Conservation (phyloP, 2,113 vertebrate genomes). For the Mormyrus iriodes region DNA sequence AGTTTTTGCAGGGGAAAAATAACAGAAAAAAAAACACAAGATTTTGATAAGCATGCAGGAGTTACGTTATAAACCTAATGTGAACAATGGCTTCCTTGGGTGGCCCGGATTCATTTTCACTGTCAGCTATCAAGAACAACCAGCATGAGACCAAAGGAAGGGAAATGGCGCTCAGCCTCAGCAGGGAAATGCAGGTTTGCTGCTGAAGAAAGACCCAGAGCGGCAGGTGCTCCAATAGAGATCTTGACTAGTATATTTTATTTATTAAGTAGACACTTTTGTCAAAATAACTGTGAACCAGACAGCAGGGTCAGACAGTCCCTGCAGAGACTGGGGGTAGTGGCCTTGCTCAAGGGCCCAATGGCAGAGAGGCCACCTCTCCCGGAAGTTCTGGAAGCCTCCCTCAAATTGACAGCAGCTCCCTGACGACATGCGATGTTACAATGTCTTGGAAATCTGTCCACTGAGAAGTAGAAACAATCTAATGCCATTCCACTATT, state of each 20-base stretch:
- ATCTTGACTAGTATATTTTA: not conserved
- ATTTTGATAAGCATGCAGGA: not conserved
- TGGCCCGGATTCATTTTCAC: not conserved
- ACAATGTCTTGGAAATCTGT: not conserved
- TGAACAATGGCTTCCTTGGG: not conserved
- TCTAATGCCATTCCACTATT: not conserved
- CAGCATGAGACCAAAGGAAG: not conserved
- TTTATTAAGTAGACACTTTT: not conserved
- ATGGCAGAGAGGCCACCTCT: not conserved
- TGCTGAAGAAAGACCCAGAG: not conserved
- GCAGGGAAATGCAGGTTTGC: not conserved
- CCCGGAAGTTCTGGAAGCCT: not conserved
- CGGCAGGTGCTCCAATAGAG: not conserved
- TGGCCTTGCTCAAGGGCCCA: not conserved
- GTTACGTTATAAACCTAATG: not conserved
- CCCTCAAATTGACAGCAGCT: not conserved
- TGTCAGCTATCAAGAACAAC: not conserved
- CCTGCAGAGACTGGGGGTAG: not conserved
- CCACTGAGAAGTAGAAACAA: not conserved
- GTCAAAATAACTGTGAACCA: not conserved
- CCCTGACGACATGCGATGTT: not conserved
- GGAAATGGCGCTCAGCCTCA: not conserved
- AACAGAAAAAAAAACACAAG: not conserved
- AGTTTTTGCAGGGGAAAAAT: not conserved
- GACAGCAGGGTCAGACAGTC: not conserved